These are phyloP conservation scores for Galagoides demidoff DNA, from an alignment of 2,797 vertebrate species.

Conservation along the genomic window DNA sequence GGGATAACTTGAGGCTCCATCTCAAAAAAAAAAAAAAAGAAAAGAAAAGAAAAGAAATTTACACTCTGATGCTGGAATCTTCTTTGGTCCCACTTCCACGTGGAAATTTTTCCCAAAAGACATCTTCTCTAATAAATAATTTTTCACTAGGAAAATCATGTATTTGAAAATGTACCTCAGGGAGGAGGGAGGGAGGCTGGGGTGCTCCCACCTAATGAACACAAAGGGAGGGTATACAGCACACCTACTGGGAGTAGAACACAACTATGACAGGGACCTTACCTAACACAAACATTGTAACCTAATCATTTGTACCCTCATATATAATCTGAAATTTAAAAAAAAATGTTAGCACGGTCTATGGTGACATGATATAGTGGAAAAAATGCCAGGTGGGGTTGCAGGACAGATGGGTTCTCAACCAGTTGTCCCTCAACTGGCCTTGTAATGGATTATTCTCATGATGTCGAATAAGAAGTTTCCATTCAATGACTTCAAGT, in stretches of 20 bases:
- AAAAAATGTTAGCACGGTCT: background rate
- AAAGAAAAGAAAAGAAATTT: too few species aligned
- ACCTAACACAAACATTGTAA: too few species aligned
- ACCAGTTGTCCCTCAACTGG: background rate
- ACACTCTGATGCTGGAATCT: background rate
- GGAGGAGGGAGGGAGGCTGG: too few species aligned
- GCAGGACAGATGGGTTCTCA: background rate
- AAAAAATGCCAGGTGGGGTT: background rate
- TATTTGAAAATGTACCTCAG: background rate
- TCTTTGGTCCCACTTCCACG: background rate
- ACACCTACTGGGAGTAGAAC: too few species aligned
- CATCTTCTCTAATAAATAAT: background rate
- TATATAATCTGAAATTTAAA: too few species aligned
- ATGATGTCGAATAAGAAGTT: background rate
- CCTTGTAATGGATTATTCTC: background rate
- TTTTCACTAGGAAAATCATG: background rate
- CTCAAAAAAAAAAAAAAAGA: too few species aligned
- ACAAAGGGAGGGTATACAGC: too few species aligned
- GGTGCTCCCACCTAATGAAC: too few species aligned
- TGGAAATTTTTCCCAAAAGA: background rate
- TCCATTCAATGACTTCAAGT: background rate
- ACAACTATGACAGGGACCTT: too few species aligned
- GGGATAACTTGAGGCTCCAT: too few species aligned
- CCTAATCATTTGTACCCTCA: too few species aligned
- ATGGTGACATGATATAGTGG: background rate